Conservation (phyloP, 2,113 vertebrate genomes). For the Aegotheles bennettii region DNA sequence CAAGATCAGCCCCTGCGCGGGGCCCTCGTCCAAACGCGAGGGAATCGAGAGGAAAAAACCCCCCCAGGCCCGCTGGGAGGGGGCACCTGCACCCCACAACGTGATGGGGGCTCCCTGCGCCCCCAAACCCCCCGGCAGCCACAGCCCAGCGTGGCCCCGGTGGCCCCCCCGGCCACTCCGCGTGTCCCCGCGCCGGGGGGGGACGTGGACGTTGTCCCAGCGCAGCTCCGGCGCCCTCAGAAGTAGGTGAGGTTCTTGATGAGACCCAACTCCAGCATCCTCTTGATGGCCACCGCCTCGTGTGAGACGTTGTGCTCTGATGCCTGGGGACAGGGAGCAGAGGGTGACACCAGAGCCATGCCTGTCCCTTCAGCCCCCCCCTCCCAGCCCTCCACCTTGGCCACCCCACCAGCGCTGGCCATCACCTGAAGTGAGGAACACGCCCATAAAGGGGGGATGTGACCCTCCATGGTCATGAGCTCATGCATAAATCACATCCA, state of each 20-base stretch:
- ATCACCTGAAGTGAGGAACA: not conserved
- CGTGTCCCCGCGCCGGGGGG: not conserved
- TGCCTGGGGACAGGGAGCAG: not conserved
- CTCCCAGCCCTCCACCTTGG: not conserved
- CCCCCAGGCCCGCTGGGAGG: slow-evolving; percentile 28
- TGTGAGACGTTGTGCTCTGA: slow-evolving; percentile 76
- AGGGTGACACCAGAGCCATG: not conserved
- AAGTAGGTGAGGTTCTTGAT: slow-evolving; percentile 79
- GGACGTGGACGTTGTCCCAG: not conserved
- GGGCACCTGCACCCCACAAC: not conserved
- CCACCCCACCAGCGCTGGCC: rapidly evolving
- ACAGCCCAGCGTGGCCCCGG: not conserved
- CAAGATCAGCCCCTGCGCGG: not conserved
- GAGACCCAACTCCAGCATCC: slow-evolving; percentile 73
- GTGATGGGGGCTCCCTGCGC: not conserved
- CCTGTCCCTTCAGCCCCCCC: not conserved
- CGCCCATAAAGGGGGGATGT: rapidly evolving
- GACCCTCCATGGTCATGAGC: rapidly evolving
- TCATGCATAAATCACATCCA: not conserved
- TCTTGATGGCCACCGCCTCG: slow-evolving; percentile 74
- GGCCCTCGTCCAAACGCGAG: not conserved
- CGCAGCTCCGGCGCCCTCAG: not conserved
- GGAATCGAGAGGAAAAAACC: not conserved
- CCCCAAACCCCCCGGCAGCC: not conserved
- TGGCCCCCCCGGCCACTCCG: rapidly evolving